phyloP scores from a whole-genome alignment of 2,797 vertebrate genomes.

The Gymnothorax javanicus region DNA sequence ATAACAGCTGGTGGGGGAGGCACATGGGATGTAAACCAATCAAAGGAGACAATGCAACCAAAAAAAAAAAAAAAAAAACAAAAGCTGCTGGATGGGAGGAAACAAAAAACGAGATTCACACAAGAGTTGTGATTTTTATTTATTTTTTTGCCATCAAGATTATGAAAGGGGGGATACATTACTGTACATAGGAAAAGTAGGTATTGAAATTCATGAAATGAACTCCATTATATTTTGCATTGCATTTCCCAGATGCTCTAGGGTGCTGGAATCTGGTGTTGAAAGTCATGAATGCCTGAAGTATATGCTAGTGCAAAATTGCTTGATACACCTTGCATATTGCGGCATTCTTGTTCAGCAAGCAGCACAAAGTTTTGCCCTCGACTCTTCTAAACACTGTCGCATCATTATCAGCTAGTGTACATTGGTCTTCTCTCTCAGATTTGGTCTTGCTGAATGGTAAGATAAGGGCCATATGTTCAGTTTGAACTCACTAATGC shows the following conservation, averaged over 20 bases:
- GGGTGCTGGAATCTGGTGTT: background rate
- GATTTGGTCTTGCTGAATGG: background rate
- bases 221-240: no score
- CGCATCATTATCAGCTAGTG: background rate
- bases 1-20: no score
- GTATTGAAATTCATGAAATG: background rate
- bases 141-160: no score
- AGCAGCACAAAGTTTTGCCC: background rate
- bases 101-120: no score
- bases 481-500: background rate
- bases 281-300: background rate
- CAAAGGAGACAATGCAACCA: no score
- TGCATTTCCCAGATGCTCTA: background rate
- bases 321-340: background rate
- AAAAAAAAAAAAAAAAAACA: no score
- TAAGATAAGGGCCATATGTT: slow-evolving; percentile 2
- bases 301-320: background rate
- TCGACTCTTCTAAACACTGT: background rate
- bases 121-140: no score
- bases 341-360: background rate
- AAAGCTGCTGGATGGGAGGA: no score
- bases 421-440: slow-evolving; percentile 9
- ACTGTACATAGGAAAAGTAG: no score
- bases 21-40: no score
- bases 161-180: no score